A percentile compares a stretch with the other conserved stretches of the same genome.
These are phyloP conservation scores for Drosophila melanica DNA, from an alignment of 1,140 invertebrate species.

Conservation along the genomic window DNA sequence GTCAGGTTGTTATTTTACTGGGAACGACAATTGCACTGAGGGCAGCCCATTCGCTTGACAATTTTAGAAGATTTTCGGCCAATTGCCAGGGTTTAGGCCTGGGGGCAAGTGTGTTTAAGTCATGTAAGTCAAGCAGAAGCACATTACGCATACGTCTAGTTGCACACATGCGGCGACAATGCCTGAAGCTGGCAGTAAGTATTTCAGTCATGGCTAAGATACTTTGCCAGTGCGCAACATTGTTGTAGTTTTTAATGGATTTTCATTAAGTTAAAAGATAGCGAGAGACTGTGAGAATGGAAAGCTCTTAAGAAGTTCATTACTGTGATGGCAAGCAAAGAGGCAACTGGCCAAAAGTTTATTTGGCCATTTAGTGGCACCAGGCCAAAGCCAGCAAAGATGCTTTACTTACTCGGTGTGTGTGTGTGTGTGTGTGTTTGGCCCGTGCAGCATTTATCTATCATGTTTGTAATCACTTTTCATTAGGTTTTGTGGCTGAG, in stretches of 20 bases:
- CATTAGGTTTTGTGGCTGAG: conserved; percentile 73
- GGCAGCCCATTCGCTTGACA: no score
- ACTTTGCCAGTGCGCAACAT: conserved; percentile 45
- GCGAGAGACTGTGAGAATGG: conserved; percentile 36
- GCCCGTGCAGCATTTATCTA: conserved; percentile 70
- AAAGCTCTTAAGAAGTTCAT: conserved; percentile 83
- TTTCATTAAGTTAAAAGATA: conserved; percentile 70
- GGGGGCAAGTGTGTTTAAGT: conserved; percentile 9
- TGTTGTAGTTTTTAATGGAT: conserved; percentile 81
- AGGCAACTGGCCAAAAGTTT: conserved; percentile 69
- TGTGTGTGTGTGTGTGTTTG: conserved; percentile 11
- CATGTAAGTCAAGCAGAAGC: conserved; percentile 60
- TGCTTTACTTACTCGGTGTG: conserved; percentile 60
- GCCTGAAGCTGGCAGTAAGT: conserved; percentile 27
- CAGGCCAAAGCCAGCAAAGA: conserved; percentile 62
- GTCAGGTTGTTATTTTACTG: no score
- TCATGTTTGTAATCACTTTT: conserved; percentile 83
- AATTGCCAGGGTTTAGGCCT: neutral
- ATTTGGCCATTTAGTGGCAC: conserved; percentile 76
- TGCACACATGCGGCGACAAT: conserved; percentile 50
- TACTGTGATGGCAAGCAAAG: conserved; percentile 67
- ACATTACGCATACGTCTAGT: conserved; percentile 76
- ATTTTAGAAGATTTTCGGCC: no score
- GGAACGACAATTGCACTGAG: no score
- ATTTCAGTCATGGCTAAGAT: neutral